Evolutionary conservation across 2,888 invertebrate genomes (phyloP), one percentile per base, ranked within the genome.

Genomic region (Allolobophora icterica): DNA sequence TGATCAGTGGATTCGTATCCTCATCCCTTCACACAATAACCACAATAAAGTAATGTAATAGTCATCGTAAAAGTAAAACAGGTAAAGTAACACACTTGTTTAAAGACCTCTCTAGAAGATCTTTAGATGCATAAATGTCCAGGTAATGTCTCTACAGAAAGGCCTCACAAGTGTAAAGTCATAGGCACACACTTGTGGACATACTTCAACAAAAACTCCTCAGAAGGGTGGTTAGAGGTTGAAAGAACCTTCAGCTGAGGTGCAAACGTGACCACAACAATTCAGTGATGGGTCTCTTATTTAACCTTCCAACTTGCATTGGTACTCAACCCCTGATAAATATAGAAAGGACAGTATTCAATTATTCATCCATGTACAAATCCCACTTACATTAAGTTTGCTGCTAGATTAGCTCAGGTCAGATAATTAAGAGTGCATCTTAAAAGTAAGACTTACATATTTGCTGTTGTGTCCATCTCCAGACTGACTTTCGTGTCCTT

Each of bases 241-340:
- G 24, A 24, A 52, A 52, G 24, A 52, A 6, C 52, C 52, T 52
- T 71, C n/a, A 71, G 71, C 71, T n/a, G 71, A 71, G n/a, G 71
- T n/a, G 71, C 71, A 71, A 71, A 71, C 71, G n/a, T n/a, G n/a
- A 71, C 71, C 71, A 71, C 71, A 71, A n/a, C 71, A 30, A 71
- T n/a, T n/a, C 71, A n/a, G 3, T 71, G 11, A 71, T 11, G 13
- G 71, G 71, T 11, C 30, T 11, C n/a, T 11, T n/a, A 2, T 30
- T 30, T 71, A n/a, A 71, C 6, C 71, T 13, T 71, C 71, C 30
- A 30, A 71, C 6, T 11, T n/a, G 30, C 71, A n/a, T 71, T n/a
- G 71, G 71, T 71, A 71, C 71, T 71, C n/a, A 71, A 71, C n/a
- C 30, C n/a, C 71, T 30, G 4, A 71, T n/a, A 71, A 71, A 71